Percentiles rank a stretch among this genome's conserved stretches.
Evolutionary conservation across 2,113 vertebrate species (phyloP).

Genomic region (Synodontis membranacea): DNA sequence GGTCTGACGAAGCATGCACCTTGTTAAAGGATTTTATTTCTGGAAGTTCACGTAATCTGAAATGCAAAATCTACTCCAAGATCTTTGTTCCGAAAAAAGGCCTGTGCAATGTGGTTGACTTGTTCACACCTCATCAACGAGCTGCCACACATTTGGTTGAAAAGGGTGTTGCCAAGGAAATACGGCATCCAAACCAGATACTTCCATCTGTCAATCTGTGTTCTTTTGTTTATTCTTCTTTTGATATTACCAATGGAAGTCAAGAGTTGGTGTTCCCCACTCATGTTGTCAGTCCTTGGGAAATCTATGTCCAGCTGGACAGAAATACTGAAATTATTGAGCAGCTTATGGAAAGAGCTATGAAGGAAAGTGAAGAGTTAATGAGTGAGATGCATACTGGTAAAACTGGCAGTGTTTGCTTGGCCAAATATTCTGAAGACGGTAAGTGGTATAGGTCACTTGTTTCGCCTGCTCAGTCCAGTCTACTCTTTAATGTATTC

Average conservation of each 20-base stretch:
- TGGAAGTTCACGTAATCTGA: constrained; percentile 60
- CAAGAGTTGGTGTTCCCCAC: constrained; percentile 81
- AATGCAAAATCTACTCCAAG: constrained; percentile 73
- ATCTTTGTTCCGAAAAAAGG: constrained; percentile 62
- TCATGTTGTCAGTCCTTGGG: constrained; percentile 76
- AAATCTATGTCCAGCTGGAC: constrained; percentile 86
- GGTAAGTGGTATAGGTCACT: constrained; percentile 82
- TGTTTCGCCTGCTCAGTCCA: constrained; percentile 64
- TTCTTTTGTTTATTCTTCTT: constrained; percentile 84
- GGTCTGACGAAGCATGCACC: constrained; percentile 62
- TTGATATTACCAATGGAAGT: constrained; percentile 73
- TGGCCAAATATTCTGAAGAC: constrained; percentile 82
- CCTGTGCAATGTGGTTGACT: constrained; percentile 78
- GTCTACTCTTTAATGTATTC: constrained; percentile 70
- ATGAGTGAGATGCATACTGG: constrained; percentile 16
- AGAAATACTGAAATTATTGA: constrained; percentile 76
- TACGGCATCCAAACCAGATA: constrained; percentile 52
- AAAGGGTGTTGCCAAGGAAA: constrained; percentile 55
- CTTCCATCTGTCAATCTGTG: constrained; percentile 64
- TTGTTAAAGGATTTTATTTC: constrained; percentile 70
- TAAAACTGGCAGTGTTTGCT: constrained; percentile 65
- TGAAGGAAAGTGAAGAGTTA: constrained; percentile 61
- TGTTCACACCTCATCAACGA: constrained; percentile 67
- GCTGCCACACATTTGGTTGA: constrained; percentile 67
- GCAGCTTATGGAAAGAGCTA: constrained; percentile 69